These are phyloP conservation scores for Ormyrus rosae DNA, from an alignment of 2,888 invertebrate genomes.

Conservation along the genomic window DNA sequence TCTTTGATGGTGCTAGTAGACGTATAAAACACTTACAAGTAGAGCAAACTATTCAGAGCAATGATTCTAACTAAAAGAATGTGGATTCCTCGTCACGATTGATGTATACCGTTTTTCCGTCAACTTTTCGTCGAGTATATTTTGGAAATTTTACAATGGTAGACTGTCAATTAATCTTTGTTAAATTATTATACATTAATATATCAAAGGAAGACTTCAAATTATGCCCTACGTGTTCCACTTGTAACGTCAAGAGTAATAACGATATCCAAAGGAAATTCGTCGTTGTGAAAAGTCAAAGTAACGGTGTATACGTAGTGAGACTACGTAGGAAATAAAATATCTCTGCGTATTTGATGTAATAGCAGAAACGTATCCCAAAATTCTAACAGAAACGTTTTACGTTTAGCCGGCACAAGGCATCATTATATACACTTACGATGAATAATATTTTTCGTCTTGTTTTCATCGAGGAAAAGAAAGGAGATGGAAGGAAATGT, in stretches of 20 bases:
- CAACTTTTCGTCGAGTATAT: constrained; percentile 31
- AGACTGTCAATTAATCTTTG: constrained; percentile 33
- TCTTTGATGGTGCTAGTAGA: constrained; percentile 17
- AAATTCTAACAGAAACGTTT: constrained; percentile 6
- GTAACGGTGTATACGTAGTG: constrained; percentile 17
- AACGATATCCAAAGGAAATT: constrained; percentile 27
- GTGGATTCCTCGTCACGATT: constrained; percentile 3
- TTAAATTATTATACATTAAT: constrained; percentile 32
- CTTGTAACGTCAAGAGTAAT: constrained; percentile 38
- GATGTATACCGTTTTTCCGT: background rate
- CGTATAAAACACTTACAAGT: constrained; percentile 1
- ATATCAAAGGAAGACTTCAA: constrained; percentile 19
- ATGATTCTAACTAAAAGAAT: constrained; percentile 19
- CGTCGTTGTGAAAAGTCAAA: constrained; percentile 26
- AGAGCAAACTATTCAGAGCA: constrained; percentile 1
- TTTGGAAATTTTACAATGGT: constrained; percentile 41
- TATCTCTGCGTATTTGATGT: constrained; percentile 18
- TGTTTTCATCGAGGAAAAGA: constrained; percentile 29
- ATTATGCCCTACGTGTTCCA: constrained; percentile 35
- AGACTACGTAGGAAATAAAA: constrained; percentile 15
- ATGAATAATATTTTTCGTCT: constrained; percentile 23
- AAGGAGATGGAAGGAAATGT: constrained; percentile 58
- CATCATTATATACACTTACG: constrained; percentile 26
- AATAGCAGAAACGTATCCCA: background rate
- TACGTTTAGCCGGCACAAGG: constrained; percentile 25